A percentile compares a stretch with the other conserved stretches of the same genome.
These are phyloP conservation scores for Hypothenemus hampei DNA, from an alignment of 1,140 invertebrate species.

Conservation along the genomic window DNA sequence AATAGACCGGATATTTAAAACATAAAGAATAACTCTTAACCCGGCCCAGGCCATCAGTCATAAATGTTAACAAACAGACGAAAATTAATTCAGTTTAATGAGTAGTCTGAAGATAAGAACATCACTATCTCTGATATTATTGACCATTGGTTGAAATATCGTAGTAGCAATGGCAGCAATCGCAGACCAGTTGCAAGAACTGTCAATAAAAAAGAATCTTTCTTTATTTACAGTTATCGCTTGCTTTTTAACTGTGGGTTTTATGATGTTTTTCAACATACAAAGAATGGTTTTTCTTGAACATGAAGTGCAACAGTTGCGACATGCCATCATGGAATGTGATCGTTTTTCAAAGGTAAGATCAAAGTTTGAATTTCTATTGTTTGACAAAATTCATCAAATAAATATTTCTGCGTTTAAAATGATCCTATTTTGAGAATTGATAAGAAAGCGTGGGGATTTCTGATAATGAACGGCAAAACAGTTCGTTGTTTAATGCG, in stretches of 20 bases:
- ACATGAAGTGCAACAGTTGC: conserved; percentile 1
- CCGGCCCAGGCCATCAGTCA: no score
- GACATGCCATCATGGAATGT: not conserved
- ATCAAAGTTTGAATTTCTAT: no score
- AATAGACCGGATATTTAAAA: no score
- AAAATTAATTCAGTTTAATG: conserved; percentile 17
- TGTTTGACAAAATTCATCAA: no score
- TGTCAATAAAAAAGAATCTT: conserved; percentile 6
- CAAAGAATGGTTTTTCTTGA: not conserved
- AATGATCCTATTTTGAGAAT: no score
- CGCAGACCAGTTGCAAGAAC: conserved; percentile 1
- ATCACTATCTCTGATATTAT: conserved; percentile 1
- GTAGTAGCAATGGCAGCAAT: not conserved
- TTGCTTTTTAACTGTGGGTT: conserved; percentile 3
- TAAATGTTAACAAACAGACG: conserved; percentile 6
- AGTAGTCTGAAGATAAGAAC: conserved; percentile 14
- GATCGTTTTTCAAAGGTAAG: no score
- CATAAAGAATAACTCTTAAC: no score
- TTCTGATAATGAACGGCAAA: no score
- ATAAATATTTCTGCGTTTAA: no score
- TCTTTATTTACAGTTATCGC: not conserved
- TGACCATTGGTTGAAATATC: not conserved
- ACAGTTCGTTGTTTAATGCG: no score
- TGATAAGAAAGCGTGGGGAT: no score
- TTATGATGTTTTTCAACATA: conserved; percentile 1